phyloP scores from a whole-genome alignment of 2,888 invertebrate species.

The Caenorhabditis zanzibari region DNA sequence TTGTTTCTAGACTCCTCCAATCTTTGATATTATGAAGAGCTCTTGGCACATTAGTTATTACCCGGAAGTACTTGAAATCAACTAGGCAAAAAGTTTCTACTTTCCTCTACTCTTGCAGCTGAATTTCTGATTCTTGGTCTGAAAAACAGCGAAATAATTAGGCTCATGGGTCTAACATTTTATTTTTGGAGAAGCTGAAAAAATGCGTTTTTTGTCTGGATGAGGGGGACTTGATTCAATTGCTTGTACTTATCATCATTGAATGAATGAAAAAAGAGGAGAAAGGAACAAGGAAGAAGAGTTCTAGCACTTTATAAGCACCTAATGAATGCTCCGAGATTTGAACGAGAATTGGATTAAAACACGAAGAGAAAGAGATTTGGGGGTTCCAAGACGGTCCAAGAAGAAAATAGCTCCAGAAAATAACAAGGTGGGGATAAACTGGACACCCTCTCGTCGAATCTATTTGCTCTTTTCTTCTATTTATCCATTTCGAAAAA shows the following conservation, averaged over 20 bases:
- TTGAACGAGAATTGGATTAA: not conserved
- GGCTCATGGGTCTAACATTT: too few relatives aligned
- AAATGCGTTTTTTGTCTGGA: too few relatives aligned
- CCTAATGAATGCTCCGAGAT: too few relatives aligned
- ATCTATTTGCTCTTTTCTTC: conserved; percentile 32
- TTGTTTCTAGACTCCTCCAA: too few relatives aligned
- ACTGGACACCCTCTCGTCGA: not conserved
- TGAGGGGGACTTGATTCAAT: too few relatives aligned
- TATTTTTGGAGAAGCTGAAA: not conserved
- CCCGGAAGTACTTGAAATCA: conserved; percentile 25
- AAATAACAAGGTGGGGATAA: conserved; percentile 3
- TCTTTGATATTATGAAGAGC: conserved; percentile 9
- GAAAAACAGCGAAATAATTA: too few relatives aligned
- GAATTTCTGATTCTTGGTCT: conserved; percentile 6
- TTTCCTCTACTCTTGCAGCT: not conserved
- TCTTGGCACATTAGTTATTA: not conserved
- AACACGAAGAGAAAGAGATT: not conserved
- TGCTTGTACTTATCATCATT: not conserved
- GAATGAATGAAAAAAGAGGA: not conserved
- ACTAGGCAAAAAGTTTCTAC: conserved; percentile 7
- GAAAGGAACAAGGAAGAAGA: not conserved
- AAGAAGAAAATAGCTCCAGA: too few relatives aligned
- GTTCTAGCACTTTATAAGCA: conserved; percentile 5
- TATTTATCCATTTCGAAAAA: conserved; percentile 9
- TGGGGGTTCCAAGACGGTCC: too few relatives aligned